Percentiles rank a stretch among this genome's conserved stretches.
These are phyloP conservation scores for Cheilosia pagana DNA, from an alignment of 2,888 invertebrate genomes.

Conservation along the genomic window DNA sequence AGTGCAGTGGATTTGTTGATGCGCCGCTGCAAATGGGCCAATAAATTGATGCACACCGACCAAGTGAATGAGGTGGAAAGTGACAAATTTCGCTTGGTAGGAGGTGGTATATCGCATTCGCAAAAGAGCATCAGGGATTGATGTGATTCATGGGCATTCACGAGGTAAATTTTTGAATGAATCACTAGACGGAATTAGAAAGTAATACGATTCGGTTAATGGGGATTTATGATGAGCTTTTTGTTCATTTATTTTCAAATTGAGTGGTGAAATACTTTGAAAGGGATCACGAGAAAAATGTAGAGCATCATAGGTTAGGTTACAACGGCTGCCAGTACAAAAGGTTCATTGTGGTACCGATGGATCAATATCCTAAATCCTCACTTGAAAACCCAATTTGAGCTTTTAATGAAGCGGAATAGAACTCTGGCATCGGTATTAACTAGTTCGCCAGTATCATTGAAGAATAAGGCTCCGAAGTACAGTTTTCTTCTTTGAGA, in stretches of 20 bases:
- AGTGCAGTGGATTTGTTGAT: slow-evolving; percentile 32
- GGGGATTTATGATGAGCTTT: slow-evolving; percentile 6
- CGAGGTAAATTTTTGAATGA: slow-evolving; percentile 39
- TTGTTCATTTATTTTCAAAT: background rate
- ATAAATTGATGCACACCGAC: slow-evolving; percentile 39
- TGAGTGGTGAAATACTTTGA: too few species aligned
- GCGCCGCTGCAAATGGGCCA: slow-evolving; percentile 47
- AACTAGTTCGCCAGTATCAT: too few species aligned
- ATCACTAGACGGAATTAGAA: slow-evolving; percentile 42
- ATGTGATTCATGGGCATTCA: slow-evolving; percentile 57
- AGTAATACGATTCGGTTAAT: slow-evolving; percentile 2
- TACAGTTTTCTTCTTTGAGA: too few species aligned
- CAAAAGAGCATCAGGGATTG: slow-evolving; percentile 1
- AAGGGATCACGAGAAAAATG: too few species aligned
- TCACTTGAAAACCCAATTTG: too few species aligned
- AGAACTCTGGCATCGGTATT: too few species aligned
- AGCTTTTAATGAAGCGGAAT: too few species aligned
- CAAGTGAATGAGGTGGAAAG: background rate
- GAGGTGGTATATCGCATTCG: background rate
- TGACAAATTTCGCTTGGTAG: slow-evolving; percentile 16
- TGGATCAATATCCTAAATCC: too few species aligned
- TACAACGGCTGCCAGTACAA: too few species aligned
- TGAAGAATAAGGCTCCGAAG: too few species aligned
- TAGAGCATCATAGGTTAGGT: too few species aligned
- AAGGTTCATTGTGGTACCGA: too few species aligned